Percentiles rank a stretch among this genome's conserved stretches.
Conservation (phyloP, 2,888 invertebrate species). For the Azorinus chamasolen region DNA sequence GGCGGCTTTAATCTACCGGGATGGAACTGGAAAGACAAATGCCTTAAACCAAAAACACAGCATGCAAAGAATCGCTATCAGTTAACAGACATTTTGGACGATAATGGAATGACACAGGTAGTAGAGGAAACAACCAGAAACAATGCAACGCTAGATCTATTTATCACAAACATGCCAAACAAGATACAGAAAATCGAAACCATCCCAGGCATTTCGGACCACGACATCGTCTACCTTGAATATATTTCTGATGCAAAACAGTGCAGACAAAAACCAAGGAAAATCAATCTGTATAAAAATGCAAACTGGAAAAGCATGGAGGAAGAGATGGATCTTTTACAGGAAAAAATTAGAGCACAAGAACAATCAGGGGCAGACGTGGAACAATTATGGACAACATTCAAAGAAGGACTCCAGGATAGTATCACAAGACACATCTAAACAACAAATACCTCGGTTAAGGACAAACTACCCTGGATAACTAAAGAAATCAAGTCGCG, state of each 20-base stretch:
- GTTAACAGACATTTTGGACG: constrained; percentile 29
- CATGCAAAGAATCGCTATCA: neutral
- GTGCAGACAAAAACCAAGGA: constrained; percentile 21
- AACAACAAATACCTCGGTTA: constrained; percentile 22
- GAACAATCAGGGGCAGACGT: neutral
- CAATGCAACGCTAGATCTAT: no score
- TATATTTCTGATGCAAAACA: constrained; percentile 1
- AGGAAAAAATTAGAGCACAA: neutral
- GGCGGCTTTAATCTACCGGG: no score
- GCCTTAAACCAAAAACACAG: neutral
- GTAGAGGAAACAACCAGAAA: constrained; percentile 52
- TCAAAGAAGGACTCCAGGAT: neutral
- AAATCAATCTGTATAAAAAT: no score
- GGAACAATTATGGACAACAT: constrained; percentile 6
- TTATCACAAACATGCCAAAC: constrained; percentile 56
- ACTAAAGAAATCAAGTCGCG: constrained; percentile 9
- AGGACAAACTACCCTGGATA: constrained; percentile 41
- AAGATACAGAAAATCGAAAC: no score
- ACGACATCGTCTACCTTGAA: constrained; percentile 27
- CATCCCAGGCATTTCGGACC: no score
- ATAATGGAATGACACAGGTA: no score
- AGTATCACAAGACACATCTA: constrained; percentile 19
- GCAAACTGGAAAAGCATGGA: constrained; percentile 45
- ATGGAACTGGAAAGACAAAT: no score
- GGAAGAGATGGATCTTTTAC: constrained; percentile 31